Evolutionary conservation across 2,888 invertebrate species (phyloP).

Genomic region (Therioaphis trifolii): DNA sequence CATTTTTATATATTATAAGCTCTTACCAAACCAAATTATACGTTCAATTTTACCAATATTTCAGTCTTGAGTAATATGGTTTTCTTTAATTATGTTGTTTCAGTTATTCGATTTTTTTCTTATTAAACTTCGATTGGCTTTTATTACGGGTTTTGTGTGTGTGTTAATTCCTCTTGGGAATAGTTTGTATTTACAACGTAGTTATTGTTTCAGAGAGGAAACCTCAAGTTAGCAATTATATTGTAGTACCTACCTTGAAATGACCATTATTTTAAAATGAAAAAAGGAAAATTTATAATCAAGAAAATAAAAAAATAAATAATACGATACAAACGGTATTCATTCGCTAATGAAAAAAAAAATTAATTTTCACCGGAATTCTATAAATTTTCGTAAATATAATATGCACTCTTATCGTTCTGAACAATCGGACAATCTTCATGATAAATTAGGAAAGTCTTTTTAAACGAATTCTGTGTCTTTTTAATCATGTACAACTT

Average conservation of each 20-base stretch:
- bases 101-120: conserved; percentile 28
- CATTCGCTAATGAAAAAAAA: no score
- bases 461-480: no score
- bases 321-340: no score
- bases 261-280: not conserved
- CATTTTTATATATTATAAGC: no score
- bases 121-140: conserved; percentile 27
- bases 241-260: not conserved
- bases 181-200: not conserved
- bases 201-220: not conserved
- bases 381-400: no score
- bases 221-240: not conserved
- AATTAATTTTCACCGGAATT: no score
- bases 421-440: no score
- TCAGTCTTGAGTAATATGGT: not conserved
- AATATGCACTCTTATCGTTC: no score
- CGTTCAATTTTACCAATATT: not conserved
- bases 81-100: not conserved
- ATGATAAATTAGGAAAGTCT: no score
- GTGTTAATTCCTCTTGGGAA: conserved; percentile 28
- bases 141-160: not conserved
- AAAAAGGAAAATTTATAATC: not conserved
- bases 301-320: no score
- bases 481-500: no score
- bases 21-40: no score